Evolutionary conservation across 2,113 vertebrate genomes (phyloP), one percentile per base, ranked within the genome.

Genomic region (Austrofundulus limnaeus): DNA sequence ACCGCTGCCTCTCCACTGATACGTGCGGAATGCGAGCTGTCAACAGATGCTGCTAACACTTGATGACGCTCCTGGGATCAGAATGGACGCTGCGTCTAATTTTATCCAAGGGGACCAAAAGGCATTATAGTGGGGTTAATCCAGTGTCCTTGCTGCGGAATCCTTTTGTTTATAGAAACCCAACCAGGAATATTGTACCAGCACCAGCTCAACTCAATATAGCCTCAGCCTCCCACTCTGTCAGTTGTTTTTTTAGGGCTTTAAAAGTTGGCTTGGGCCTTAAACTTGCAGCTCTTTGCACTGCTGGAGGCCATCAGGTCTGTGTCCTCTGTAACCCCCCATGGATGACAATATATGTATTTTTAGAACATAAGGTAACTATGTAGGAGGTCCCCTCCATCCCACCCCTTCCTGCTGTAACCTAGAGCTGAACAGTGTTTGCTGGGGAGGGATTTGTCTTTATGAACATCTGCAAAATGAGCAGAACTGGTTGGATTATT

Each of bases 1-100:
- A 90, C 93, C 92, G 69, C 62, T 93, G 94, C 92, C 92, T 90
- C 93, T 92, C 93, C 85, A 78, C 86, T 94, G 95, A 95, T 95
- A 95, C 88, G 93, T 85, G 11, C 78, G 95, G 94, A 92, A 97
- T 98, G 96, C 90, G 77, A 92, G 88, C 94, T 98, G 95, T 97
- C 95, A 96, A 95, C 95, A 96, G 95, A 95, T 96, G 95, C 94
- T 93, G 77, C 92, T 87, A 92, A 92, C 94, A 92, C 93, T 91
- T 81, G 91, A 93, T 96, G 95, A 97, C 94, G 89, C 95, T 90
- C 89, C 90, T 83, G 77, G 93, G 90, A 92, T 93, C 92, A 94
- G 93, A 94, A 93, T 94, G 94, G 92, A 92, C 89, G 87, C 83
- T 83, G 75, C 25, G 17, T 86, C 96, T 98, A 98, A 96, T 93